Percentiles rank a stretch among this genome's conserved stretches.
Evolutionary conservation across 2,797 vertebrate species (phyloP).

Genomic region (Protosalanx chinensis): DNA sequence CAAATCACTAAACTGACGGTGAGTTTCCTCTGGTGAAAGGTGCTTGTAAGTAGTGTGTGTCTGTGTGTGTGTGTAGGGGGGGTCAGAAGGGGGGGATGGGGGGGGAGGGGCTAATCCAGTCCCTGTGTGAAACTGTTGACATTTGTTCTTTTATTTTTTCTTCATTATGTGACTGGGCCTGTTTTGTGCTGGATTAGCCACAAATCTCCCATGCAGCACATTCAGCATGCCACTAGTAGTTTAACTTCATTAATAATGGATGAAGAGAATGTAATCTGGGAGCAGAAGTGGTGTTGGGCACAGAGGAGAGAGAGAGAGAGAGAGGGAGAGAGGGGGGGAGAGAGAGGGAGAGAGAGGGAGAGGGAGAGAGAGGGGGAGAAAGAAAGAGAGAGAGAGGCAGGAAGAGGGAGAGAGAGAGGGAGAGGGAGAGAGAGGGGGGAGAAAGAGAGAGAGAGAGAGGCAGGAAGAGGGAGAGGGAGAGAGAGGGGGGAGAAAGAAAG

Average conservation of each 20-base stretch:
- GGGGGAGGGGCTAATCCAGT: slow-evolving; percentile 94
- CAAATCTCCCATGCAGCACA: slow-evolving; percentile 99
- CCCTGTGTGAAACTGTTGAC: slow-evolving; percentile 99
- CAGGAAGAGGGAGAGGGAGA: too few relatives aligned
- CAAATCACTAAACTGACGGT: slow-evolving; percentile 83
- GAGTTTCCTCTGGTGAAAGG: slow-evolving; percentile 79
- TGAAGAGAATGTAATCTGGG: slow-evolving; percentile 97
- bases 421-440: too few relatives aligned
- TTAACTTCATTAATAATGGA: slow-evolving; percentile 99
- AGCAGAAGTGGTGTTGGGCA: slow-evolving; percentile 38
- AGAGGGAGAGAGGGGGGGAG: too few relatives aligned
- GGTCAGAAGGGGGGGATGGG: not conserved
- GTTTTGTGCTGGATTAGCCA: slow-evolving; percentile 99
- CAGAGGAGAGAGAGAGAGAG: slow-evolving; percentile 17
- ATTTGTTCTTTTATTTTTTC: slow-evolving; percentile 98
- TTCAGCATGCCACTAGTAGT: slow-evolving; percentile 99
- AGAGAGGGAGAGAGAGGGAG: not conserved
- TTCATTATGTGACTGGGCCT: slow-evolving; percentile 99
- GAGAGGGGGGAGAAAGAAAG: too few relatives aligned
- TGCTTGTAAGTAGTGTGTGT: slow-evolving; percentile 39
- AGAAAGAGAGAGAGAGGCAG: too few relatives aligned
- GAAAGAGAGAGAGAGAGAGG: too few relatives aligned
- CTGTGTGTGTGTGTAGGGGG: slow-evolving; percentile 12
- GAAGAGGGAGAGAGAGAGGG: too few relatives aligned
- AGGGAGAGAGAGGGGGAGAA: not conserved